Evolutionary conservation across 1,140 invertebrate genomes (phyloP), one percentile per base, ranked within the genome.

Genomic region (Diplogasteroides magnus): DNA sequence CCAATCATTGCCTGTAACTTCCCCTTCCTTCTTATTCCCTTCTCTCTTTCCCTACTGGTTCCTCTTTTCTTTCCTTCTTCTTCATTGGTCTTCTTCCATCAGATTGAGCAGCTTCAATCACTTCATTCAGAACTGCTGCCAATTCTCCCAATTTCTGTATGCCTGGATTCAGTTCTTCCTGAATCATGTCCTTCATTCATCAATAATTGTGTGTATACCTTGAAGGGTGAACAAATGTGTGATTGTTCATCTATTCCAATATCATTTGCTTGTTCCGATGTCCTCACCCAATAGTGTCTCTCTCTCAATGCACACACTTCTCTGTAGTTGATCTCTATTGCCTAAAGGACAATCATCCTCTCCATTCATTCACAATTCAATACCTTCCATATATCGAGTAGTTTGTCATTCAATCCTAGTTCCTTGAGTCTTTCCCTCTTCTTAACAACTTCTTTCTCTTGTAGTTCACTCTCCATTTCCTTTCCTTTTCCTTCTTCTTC

Each of bases 201-300:
- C 6, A 48, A 19, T 48, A 48, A 48, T 48, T 48, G 19, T 48
- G 19, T 48, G 19, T 48, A n/a, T 48, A 80, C 80, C 61, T 83
- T 83, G 48, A 81, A 82, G 13, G 80, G 80, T 27, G 76, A 81
- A 64, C 80, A 82, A 59, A 82, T 82, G 0, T 71, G 68, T 14
- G 79, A 79, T 19, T 68, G 62, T 31, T 79, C 77, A 63, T 78
- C 71, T 56, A 82, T 72, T n/a, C 81, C 81, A 2, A 82, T 62
- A 15, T 68, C 31, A 23, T 65, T 77, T 0, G 80, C 80, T 23
- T 83, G 74, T 29, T 81, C 81, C 1, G 77, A 67, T 11, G 68
- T 78, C 15, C 62, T 82, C 28, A 77, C 83, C 70, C 81, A 79
- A 26, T 82, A 60, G 13, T 75, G 57, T 26, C 79, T 68, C 1